Base-by-base conservation (phyloP, 2,888 invertebrate species). In the Spilarctia lutea region DNA sequence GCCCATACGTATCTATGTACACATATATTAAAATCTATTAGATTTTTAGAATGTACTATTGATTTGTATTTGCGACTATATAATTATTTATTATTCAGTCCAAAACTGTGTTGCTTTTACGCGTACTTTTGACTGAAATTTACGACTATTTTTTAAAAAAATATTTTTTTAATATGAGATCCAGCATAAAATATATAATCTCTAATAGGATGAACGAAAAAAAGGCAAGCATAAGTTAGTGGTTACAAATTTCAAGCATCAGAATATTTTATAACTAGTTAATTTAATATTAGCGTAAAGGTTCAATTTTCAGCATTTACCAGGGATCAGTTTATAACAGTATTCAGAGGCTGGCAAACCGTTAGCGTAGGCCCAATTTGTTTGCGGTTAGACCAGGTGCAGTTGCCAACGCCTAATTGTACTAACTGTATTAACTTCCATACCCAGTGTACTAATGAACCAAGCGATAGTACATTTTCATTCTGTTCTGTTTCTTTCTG, bases 351-450 rank as follows among this genome's bases (percentile, higher is more conserved):
- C 81, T 81, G 83, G 79, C 77, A 79, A 77, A 35, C 76, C 72
- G 81, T 82, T 77, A 82, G 77, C 77, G 78, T 80, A 77, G 80
- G 78, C 81, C 85, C 87, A 88, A 88, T 88, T 88, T 88, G 88
- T 88, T 84, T 85, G 88, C 79, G 88, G 88, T 85, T 67, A 76
- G 74, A 77, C 67, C 88, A 86, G 87, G 87, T 88, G 87, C 81
- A 79, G 79, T 73, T 81, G 81, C 83, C 73, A 77, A 79, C 66
- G 79, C 83, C 85, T 86, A 87, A 87, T 87, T 87, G 87, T 83
- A 74, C 81, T 82, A 85, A 88, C 83, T 81, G 77, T 79, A 87
- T 87, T 87, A 88, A 87, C 88, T 85, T 86, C 85, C 83, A 81
- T 81, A 79, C 80, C 81, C 76, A 80, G 80, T 80, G 77, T 81